Evolutionary conservation across 2,797 vertebrate genomes (phyloP).

Genomic region (Manis crassicaudata): DNA sequence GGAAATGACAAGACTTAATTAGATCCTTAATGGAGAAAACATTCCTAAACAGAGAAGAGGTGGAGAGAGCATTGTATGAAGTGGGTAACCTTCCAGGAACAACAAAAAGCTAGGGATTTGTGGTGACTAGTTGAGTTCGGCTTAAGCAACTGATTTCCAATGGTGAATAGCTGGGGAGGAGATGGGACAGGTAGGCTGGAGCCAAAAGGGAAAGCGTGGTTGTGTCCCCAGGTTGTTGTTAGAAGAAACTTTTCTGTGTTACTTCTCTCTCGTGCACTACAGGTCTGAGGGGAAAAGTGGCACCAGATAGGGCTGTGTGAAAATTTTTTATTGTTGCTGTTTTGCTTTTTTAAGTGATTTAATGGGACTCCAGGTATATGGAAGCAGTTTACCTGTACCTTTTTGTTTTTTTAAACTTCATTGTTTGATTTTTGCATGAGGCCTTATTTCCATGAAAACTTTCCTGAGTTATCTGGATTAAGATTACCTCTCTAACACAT

Average conservation of each 20-base stretch:
- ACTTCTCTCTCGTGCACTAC: not conserved
- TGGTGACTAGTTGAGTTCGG: not conserved
- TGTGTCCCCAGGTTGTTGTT: not conserved
- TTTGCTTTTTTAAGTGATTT: not conserved
- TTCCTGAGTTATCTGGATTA: not conserved
- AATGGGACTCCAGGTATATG: not conserved
- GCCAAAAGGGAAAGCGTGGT: not conserved
- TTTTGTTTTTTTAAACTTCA: not conserved
- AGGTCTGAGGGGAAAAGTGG: not conserved
- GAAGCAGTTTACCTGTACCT: not conserved
- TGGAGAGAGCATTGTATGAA: not conserved
- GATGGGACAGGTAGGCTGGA: not conserved
- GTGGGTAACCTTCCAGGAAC: not conserved
- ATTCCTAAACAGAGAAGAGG: not conserved
- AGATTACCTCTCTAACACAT: not conserved
- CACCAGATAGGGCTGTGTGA: not conserved
- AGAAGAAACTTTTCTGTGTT: not conserved
- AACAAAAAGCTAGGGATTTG: not conserved
- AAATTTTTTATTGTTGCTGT: not conserved
- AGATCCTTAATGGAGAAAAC: not conserved
- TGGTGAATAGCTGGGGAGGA: not conserved
- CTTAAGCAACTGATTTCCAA: not conserved
- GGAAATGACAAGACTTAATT: not conserved
- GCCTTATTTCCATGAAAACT: not conserved
- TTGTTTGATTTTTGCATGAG: not conserved